Evolutionary conservation across 2,113 vertebrate species (phyloP), one percentile per base, ranked within the genome.

Genomic region (Plotosus lineatus): DNA sequence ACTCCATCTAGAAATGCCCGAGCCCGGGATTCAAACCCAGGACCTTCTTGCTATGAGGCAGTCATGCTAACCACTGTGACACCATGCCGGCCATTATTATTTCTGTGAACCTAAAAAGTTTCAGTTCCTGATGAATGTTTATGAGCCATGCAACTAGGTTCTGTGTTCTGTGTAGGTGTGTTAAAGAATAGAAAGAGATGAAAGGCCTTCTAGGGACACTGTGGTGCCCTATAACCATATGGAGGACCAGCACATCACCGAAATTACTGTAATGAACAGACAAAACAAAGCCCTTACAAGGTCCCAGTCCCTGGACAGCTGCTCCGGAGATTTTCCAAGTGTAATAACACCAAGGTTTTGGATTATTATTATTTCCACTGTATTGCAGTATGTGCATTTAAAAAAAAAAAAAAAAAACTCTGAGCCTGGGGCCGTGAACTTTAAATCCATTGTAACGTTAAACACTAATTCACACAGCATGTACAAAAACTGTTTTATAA

Each of bases 201-300:
- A n/a, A 28, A 56, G 40, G 28, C 12, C 68, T 79, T 79, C 14
- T 48, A 66, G 65, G 78, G 51, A 79, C 66, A 71, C 38, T 36
- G 26, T 58, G 68, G 68, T 44, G 40, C 28, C 38, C 66, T 60
- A 4, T 36, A 60, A 55, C 78, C 78, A 80, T 73, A 80, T 80
- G 78, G 66, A 73, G 68, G 53, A 61, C 53, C 40, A 48, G 36
- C 66, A 61, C 78, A 80, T 73, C 55, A 50, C 60, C 23, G 42
- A n/a, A n/a, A 80, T 80, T 73, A 80, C 42, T 48, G 46, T 80
- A 73, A 80, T 61, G 78, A 60, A 48, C 58, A 73, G 31, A 80
- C 53, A 38, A 72, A 73, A 73, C 78, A 60, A 72, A 80, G 51
- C 42, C 40, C 17, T 15, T 73, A 73, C 68, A 80, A 46, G 42